phyloP scores from a whole-genome alignment of 2,113 vertebrate species.

The rabbit (Oryctolagus cuniculus) region mOryCun1.1 NC_091451.1:30334001-30334500 shows the following conservation, averaged over 20 bases:
- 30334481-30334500: not conserved
- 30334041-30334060: not conserved
- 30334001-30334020: not conserved
- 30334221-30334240: not conserved
- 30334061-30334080: not conserved
- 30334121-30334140: not conserved
- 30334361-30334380: rapidly evolving
- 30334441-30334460: not conserved
- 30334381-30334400: rapidly evolving
- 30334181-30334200: not conserved
- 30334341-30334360: not conserved
- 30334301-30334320: not conserved
- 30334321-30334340: not conserved
- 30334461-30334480: not conserved
- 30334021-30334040: not conserved
- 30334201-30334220: not conserved
- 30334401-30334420: not conserved
- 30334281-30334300: not conserved
- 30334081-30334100: not conserved
- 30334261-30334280: not conserved
- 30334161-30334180: not conserved
- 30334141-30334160: not conserved
- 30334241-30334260: not conserved
- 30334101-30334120: not conserved
- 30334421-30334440: not conserved